These are phyloP conservation scores for Apodemia zela DNA, from an alignment of 2,888 invertebrate genomes.

Conservation along the genomic window DNA sequence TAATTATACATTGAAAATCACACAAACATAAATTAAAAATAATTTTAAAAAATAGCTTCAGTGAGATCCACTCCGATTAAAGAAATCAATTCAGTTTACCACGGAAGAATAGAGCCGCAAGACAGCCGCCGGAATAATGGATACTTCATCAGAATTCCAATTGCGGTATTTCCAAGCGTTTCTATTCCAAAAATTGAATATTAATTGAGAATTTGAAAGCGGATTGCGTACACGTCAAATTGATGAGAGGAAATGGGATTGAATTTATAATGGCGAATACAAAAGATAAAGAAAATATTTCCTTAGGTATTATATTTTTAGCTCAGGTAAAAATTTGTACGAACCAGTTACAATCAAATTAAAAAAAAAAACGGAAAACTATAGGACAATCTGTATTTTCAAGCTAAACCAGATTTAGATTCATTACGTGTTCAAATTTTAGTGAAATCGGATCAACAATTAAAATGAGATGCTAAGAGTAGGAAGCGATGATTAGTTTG, in stretches of 20 bases:
- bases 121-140: constrained; percentile 57
- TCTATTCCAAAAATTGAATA: constrained; percentile 36
- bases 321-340: too few relatives aligned
- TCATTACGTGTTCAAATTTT: too few relatives aligned
- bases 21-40: too few relatives aligned
- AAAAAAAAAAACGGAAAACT: too few relatives aligned
- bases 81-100: neutral
- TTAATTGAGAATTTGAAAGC: constrained; percentile 30
- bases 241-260: constrained; percentile 31
- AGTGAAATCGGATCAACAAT: too few relatives aligned
- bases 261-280: constrained; percentile 18
- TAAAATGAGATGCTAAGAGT: too few relatives aligned
- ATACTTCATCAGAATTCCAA: constrained; percentile 41
- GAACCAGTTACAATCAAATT: too few relatives aligned
- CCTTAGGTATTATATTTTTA: neutral
- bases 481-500: too few relatives aligned
- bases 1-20: too few relatives aligned
- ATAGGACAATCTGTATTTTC: too few relatives aligned
- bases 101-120: constrained; percentile 37
- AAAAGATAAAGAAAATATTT: constrained; percentile 17
- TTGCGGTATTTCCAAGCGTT: constrained; percentile 39
- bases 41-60: too few relatives aligned
- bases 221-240: constrained; percentile 25
- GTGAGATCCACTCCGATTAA: neutral
- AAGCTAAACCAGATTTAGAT: too few relatives aligned